phyloP scores from a whole-genome alignment of 2,888 invertebrate species.

The Meiosimyza platycephala region DNA sequence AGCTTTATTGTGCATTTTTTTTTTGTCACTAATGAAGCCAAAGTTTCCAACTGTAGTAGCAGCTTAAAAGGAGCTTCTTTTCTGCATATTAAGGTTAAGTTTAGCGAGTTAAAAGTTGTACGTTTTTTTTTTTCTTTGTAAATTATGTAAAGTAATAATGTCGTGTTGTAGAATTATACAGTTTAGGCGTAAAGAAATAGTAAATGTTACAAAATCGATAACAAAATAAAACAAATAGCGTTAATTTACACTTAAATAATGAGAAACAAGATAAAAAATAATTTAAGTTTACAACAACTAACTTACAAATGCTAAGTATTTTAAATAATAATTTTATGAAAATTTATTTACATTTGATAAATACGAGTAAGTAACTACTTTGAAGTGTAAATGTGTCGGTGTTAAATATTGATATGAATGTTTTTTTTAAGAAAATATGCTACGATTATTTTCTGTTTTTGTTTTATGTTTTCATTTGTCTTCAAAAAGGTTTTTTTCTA shows the following conservation, averaged over 20 bases:
- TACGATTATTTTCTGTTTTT: background rate
- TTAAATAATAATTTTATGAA: background rate
- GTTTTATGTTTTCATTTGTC: background rate
- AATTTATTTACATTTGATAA: background rate
- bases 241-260: constrained; percentile 11
- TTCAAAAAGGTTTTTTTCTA: background rate
- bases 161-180: constrained; percentile 36
- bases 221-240: constrained; percentile 19
- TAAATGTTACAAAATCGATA: constrained; percentile 59
- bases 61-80: too few species aligned
- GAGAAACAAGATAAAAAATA: background rate
- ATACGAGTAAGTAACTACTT: too few species aligned
- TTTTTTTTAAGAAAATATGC: background rate
- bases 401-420: background rate
- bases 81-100: constrained; percentile 1
- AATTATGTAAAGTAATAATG: background rate
- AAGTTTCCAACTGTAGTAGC: background rate
- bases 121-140: background rate
- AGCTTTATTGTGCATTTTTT: too few species aligned
- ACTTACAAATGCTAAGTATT: constrained; percentile 12
- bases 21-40: background rate
- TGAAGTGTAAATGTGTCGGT: too few species aligned
- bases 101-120: background rate
- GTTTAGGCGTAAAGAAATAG: constrained; percentile 57
- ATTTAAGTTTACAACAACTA: constrained; percentile 1